phyloP scores from a whole-genome alignment of 2,113 vertebrate genomes.

The Lamprologus sp. region DNA sequence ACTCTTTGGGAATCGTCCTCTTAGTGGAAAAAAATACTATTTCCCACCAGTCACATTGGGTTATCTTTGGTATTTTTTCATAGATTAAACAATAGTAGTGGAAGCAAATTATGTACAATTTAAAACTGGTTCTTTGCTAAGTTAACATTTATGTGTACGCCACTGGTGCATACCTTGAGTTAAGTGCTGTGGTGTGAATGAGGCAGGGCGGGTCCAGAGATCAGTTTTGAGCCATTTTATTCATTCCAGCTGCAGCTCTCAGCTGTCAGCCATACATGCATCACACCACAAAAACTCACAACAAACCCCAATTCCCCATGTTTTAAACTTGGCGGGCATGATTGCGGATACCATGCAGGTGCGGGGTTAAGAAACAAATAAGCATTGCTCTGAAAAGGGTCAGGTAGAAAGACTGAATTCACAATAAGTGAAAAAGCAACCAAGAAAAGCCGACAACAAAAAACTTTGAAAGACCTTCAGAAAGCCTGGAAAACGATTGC shows the following conservation, averaged over 20 bases:
- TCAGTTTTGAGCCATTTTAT: background rate
- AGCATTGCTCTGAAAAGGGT: background rate
- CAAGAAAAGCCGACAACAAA: background rate
- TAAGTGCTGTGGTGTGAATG: background rate
- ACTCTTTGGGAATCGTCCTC: background rate
- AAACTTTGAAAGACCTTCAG: background rate
- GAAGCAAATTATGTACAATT: background rate
- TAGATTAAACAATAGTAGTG: background rate
- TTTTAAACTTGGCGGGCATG: accelerated
- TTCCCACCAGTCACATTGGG: background rate
- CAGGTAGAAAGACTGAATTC: background rate
- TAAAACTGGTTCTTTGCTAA: background rate
- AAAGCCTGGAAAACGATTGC: background rate
- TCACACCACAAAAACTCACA: background rate
- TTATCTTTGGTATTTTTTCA: background rate
- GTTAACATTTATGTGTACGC: background rate
- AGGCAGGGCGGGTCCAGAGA: accelerated
- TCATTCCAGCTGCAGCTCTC: accelerated
- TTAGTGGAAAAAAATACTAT: background rate
- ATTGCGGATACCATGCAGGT: accelerated
- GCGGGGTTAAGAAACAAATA: background rate
- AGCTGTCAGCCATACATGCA: accelerated
- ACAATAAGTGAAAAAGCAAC: background rate
- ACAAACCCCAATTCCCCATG: background rate
- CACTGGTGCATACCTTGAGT: background rate